These are phyloP conservation scores for Drosophila takahashii DNA, from an alignment of 1,140 invertebrate genomes.

Conservation along the genomic window DNA sequence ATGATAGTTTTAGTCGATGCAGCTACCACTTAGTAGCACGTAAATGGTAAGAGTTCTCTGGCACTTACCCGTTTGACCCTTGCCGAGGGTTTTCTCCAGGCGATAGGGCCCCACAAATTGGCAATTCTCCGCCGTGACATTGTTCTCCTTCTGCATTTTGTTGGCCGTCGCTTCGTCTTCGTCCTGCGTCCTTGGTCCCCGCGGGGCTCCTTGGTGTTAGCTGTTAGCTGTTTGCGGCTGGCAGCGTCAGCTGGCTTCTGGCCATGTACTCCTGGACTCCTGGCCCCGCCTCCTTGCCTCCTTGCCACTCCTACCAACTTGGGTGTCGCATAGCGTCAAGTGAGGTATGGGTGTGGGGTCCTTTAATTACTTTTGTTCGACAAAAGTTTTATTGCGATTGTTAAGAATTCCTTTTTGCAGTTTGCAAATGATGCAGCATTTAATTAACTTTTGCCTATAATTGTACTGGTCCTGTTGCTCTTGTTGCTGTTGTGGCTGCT, in stretches of 20 bases:
- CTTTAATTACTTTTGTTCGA: constrained; percentile 75
- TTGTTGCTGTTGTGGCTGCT: constrained; percentile 32
- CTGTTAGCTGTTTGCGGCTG: constrained; percentile 66
- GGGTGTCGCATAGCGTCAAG: constrained; percentile 66
- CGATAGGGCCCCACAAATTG: constrained; percentile 99
- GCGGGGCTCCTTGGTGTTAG: constrained; percentile 35
- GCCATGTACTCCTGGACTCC: constrained; percentile 55
- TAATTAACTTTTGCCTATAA: constrained; percentile 69
- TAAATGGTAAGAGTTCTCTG: constrained; percentile 20
- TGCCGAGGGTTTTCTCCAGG: constrained; percentile 99
- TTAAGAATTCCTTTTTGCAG: constrained; percentile 58
- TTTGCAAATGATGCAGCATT: constrained; percentile 64
- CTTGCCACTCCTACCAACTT: constrained; percentile 47
- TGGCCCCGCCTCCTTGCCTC: constrained; percentile 19
- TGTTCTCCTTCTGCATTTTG: constrained; percentile 86
- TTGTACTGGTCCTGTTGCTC: constrained; percentile 22
- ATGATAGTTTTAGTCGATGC: constrained; percentile 15
- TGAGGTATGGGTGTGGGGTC: constrained; percentile 42
- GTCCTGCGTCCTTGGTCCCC: constrained; percentile 20
- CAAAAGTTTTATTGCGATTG: constrained; percentile 73
- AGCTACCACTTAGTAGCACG: not conserved
- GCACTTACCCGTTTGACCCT: constrained; percentile 98
- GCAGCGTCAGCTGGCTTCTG: constrained; percentile 60
- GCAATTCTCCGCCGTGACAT: constrained; percentile 89
- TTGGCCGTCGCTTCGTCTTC: constrained; percentile 37